Conservation (phyloP, 2,888 invertebrate species). For the Eilema caniola region DNA sequence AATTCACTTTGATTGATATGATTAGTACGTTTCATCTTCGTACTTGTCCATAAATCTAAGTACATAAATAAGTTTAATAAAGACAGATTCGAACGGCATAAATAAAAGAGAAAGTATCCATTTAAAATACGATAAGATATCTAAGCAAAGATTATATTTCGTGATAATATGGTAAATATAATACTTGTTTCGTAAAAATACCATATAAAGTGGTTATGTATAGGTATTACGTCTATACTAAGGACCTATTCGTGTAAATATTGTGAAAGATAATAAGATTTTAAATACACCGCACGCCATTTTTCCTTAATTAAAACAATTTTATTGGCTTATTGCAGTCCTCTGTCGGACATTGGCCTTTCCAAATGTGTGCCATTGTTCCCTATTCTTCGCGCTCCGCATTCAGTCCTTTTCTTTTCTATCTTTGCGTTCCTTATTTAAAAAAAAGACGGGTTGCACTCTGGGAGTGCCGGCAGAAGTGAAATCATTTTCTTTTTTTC, state of each 20-base stretch:
- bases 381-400: no score
- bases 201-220: neutral
- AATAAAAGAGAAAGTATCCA: slow-evolving; percentile 27
- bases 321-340: no score
- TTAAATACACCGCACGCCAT: no score
- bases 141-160: slow-evolving; percentile 26
- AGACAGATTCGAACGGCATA: neutral
- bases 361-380: no score
- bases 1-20: slow-evolving; percentile 32
- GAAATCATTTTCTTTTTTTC: no score
- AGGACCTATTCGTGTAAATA: neutral
- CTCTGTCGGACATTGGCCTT: no score
- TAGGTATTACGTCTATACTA: neutral
- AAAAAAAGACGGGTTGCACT: no score
- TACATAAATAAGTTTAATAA: neutral
- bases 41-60: neutral
- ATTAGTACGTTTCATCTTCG: slow-evolving; percentile 7
- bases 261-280: neutral
- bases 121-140: slow-evolving; percentile 26
- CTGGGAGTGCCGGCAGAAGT: no score
- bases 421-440: no score
- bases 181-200: neutral
- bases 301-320: no score
- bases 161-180: slow-evolving; percentile 31
- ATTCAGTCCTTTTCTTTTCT: no score